These are phyloP conservation scores for Zapus hudsonius DNA, from an alignment of 2,113 vertebrate species.

Conservation along the genomic window DNA sequence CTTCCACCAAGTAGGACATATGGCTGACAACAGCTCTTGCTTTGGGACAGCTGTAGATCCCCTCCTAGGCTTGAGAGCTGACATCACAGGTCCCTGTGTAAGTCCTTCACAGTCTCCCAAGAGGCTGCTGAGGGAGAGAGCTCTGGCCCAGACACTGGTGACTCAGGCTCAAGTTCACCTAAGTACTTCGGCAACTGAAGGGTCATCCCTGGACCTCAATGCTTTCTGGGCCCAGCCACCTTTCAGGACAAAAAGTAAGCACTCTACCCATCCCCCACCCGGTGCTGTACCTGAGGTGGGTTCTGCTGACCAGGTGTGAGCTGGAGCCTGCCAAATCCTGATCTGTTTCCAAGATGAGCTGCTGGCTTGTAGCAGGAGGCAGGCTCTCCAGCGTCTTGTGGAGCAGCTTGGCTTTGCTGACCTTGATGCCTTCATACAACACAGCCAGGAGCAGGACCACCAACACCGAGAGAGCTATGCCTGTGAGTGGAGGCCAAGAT, in stretches of 20 bases:
- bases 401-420: conserved; percentile 88
- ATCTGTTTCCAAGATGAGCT: conserved; percentile 72
- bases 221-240: background rate
- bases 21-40: background rate
- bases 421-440: conserved; percentile 93
- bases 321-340: background rate
- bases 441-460: conserved; percentile 91
- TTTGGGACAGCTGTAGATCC: background rate
- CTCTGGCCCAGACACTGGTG: background rate
- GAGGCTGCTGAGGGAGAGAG: background rate
- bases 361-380: conserved; percentile 65
- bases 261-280: background rate
- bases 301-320: background rate
- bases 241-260: conserved; percentile 15
- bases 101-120: background rate
- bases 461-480: conserved; percentile 91
- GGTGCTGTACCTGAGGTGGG: conserved; percentile 57
- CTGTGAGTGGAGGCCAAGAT: conserved; percentile 77
- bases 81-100: background rate
- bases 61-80: conserved; percentile 8
- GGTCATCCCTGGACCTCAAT: background rate
- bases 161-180: background rate
- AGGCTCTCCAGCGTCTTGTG: conserved; percentile 49
- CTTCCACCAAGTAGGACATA: background rate
- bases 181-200: background rate